These are phyloP conservation scores for Danio kyathit DNA, from an alignment of 2,797 vertebrate genomes.

Conservation along the genomic window DNA sequence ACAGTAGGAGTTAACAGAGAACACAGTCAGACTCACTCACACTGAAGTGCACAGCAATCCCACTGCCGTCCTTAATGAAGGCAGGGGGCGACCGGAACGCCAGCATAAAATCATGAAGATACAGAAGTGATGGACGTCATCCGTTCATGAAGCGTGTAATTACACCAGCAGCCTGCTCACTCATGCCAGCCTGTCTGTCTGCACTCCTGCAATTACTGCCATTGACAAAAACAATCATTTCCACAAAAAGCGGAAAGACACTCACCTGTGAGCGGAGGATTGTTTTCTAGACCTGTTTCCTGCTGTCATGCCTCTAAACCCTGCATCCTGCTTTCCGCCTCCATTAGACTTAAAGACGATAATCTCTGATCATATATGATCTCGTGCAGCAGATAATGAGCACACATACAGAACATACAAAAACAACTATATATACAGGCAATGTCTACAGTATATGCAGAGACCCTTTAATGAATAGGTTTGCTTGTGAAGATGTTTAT, in stretches of 20 bases:
- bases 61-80: constrained; percentile 7
- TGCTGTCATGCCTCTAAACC: constrained; percentile 9
- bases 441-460: neutral
- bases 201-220: constrained; percentile 37
- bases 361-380: neutral
- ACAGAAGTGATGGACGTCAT: constrained; percentile 26
- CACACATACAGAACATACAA: constrained; percentile 30
- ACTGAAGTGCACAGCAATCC: constrained; percentile 40
- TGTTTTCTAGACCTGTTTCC: constrained; percentile 11
- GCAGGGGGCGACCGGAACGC: neutral
- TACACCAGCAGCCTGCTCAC: constrained; percentile 32
- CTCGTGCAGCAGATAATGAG: constrained; percentile 22
- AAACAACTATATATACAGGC: neutral
- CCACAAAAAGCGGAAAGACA: constrained; percentile 2
- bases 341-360: constrained; percentile 37
- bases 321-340: constrained; percentile 10
- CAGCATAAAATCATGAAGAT: constrained; percentile 18
- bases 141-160: constrained; percentile 18
- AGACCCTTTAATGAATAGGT: no score
- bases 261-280: constrained; percentile 31
- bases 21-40: constrained; percentile 29
- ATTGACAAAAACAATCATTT: constrained; percentile 46
- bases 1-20: constrained; percentile 39
- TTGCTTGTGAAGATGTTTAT: neutral
- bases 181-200: constrained; percentile 18